Base-by-base conservation (phyloP, 2,888 invertebrate species). In the Pogonocherus hispidulus region DNA sequence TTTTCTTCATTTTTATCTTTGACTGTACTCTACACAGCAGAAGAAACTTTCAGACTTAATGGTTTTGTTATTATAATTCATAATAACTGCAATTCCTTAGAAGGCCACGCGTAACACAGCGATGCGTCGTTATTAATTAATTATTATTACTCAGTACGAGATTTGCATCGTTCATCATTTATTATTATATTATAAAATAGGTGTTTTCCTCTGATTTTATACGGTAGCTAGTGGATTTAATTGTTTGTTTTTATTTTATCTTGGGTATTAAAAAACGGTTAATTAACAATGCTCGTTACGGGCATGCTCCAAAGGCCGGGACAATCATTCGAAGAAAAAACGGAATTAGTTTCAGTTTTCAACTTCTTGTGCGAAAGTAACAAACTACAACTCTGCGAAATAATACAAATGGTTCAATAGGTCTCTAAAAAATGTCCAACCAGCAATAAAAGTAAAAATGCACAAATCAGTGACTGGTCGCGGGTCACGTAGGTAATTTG, bases 231-330 rank as follows among this genome's bases (percentile, higher is more conserved):
- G 16, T 11, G 4, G 37, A 37, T 16, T 37, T 37, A 37, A 55
- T 55, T 20, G 35, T 37, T 55, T 37, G 37, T 54, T 54, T 54
- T 54, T 27, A 8, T 54, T 54, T 52, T 27, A 54, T 54, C 4
- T 8, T 35, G 32, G 37, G 37, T 19, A 55, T 55, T 35, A 55
- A 9, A 11, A 19, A 6, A 9, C 37, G 3, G 22, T 37, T 55
- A 55, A 55, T 55, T 55, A 55, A 23, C 32, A 54, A 18, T 37
- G 55, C 18, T 11, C 20, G 19, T 55, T 20, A 37, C 55, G 20
- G 55, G 37, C 37, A 37, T 20, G 55, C 55, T 20, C 55, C 37
- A 37, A 11, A 16, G 14, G 41, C 41, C 41, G 14, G 14, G 41
- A 41, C 37, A 37, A 37, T 37, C 8, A 9, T 37, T 37, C 37